phyloP scores from a whole-genome alignment of 2,113 vertebrate genomes.

The Ptilonorhynchus violaceus region DNA sequence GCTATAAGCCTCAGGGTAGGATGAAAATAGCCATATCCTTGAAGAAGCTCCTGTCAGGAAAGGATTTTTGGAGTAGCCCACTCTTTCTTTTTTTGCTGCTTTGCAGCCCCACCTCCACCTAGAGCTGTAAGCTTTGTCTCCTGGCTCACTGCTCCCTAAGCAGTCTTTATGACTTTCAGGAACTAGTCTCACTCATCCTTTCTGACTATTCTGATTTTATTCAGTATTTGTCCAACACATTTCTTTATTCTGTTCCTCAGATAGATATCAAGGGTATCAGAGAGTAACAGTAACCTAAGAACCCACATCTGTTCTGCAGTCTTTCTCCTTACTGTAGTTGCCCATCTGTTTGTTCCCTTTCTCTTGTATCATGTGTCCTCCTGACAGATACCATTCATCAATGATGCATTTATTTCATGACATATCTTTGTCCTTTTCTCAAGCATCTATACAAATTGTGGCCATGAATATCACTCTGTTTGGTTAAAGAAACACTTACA shows the following conservation, averaged over 20 bases:
- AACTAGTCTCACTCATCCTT: not conserved
- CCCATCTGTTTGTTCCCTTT: not conserved
- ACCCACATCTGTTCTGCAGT: not conserved
- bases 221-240: not conserved
- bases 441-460: not conserved
- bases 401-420: not conserved
- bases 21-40: not conserved
- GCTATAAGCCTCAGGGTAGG: not conserved
- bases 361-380: not conserved
- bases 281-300: not conserved
- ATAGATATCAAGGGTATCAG: not conserved
- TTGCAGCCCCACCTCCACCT: not conserved
- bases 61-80: not conserved
- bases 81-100: not conserved
- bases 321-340: not conserved
- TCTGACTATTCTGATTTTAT: not conserved
- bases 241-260: not conserved
- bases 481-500: not conserved
- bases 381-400: not conserved
- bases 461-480: not conserved
- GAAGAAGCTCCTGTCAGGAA: not conserved
- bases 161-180: not conserved
- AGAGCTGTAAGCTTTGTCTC: not conserved
- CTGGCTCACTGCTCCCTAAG: not conserved
- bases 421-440: not conserved